A percentile compares a stretch with the other conserved stretches of the same genome.
These are phyloP conservation scores for Liodrosophila aerea DNA, from an alignment of 2,888 invertebrate species.

Conservation along the genomic window DNA sequence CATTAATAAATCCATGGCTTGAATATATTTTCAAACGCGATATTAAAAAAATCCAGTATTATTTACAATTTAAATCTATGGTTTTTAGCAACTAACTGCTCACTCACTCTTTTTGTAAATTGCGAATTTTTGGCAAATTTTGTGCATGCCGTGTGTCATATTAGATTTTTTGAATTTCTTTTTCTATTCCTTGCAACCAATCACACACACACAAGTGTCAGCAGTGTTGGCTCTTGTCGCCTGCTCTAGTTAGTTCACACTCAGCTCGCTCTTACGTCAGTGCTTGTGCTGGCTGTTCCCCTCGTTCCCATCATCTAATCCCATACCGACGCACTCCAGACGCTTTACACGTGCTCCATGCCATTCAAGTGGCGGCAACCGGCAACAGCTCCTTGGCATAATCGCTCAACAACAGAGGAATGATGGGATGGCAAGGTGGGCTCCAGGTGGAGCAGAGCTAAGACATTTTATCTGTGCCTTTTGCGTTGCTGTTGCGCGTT, in stretches of 20 bases:
- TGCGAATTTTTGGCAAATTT: constrained; percentile 27
- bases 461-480: constrained; percentile 75
- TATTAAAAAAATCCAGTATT: no score
- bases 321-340: constrained; percentile 72
- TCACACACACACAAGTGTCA: constrained; percentile 21
- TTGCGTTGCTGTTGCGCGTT: constrained; percentile 61
- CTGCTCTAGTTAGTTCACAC: constrained; percentile 58
- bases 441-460: constrained; percentile 40
- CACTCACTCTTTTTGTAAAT: constrained; percentile 10
- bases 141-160: constrained; percentile 33
- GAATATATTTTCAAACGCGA: no score
- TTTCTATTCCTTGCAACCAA: constrained; percentile 9
- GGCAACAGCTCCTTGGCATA: constrained; percentile 71
- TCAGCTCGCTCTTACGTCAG: no score
- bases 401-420: constrained; percentile 59
- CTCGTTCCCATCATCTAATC: constrained; percentile 54
- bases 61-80: no score
- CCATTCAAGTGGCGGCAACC: constrained; percentile 67
- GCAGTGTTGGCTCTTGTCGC: constrained; percentile 49
- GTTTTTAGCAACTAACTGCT: no score
- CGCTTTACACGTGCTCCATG: constrained; percentile 75
- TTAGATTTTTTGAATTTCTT: constrained; percentile 23
- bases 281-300: no score
- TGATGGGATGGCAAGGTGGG: constrained; percentile 16
- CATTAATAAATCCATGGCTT: no score